Conservation (phyloP, 2,113 vertebrate genomes). For the Tor tambroides region DNA sequence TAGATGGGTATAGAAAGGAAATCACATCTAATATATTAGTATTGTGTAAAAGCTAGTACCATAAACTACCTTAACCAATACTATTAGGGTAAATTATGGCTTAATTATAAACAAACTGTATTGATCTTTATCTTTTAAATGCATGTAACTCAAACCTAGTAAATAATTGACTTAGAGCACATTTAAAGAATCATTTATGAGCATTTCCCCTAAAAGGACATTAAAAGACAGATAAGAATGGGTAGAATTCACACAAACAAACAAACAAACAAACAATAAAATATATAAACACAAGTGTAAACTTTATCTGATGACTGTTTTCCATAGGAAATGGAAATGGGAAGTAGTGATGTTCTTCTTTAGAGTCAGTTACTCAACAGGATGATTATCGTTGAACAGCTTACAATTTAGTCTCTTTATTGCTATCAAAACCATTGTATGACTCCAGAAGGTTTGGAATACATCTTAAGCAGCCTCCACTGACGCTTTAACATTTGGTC, state of each 20-base stretch:
- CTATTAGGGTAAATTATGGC: conserved; percentile 68
- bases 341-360: background rate
- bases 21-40: conserved; percentile 55
- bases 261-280: conserved; percentile 1
- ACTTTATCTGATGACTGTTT: background rate
- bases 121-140: conserved; percentile 70
- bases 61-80: conserved; percentile 63
- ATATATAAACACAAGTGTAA: background rate
- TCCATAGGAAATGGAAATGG: background rate
- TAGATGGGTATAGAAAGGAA: background rate
- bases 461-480: background rate
- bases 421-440: background rate
- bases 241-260: background rate
- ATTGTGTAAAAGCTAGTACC: conserved; percentile 43
- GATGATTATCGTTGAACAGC: background rate
- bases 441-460: background rate
- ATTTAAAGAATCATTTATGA: conserved; percentile 47
- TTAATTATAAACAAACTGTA: conserved; percentile 68
- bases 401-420: background rate
- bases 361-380: background rate
- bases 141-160: conserved; percentile 70
- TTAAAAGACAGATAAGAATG: conserved; percentile 8
- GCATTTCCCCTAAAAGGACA: conserved; percentile 12
- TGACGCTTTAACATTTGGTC: background rate
- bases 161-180: conserved; percentile 63